These are phyloP conservation scores for Tipula unca DNA, from an alignment of 2,888 invertebrate genomes.

Conservation along the genomic window DNA sequence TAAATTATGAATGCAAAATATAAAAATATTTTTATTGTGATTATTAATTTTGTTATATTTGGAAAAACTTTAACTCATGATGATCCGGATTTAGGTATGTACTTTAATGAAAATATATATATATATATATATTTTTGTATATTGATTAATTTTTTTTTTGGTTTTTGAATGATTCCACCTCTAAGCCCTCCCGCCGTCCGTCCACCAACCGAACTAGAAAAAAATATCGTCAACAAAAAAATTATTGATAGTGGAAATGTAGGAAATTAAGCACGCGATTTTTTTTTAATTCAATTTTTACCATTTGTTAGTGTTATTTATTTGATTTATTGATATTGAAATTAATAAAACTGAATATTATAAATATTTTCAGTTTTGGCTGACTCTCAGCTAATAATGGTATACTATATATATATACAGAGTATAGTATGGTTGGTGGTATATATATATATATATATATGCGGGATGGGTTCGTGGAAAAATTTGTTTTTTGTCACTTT, in stretches of 20 bases:
- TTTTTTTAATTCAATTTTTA: not conserved
- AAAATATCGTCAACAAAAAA: not conserved
- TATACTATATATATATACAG: too few species aligned
- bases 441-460: too few species aligned
- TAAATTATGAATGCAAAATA: not conserved
- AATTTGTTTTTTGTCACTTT: not conserved
- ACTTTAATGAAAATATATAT: not conserved
- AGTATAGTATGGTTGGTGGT: not conserved
- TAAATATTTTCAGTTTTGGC: not conserved
- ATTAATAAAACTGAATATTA: not conserved
- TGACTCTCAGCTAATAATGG: not conserved
- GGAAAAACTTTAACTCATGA: constrained; percentile 15
- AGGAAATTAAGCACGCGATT: not conserved
- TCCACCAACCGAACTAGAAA: not conserved
- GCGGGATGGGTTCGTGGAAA: not conserved
- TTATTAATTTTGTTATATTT: constrained; percentile 17
- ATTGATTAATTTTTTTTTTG: too few species aligned
- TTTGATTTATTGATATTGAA: not conserved
- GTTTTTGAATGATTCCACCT: not conserved
- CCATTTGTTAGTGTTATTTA: not conserved
- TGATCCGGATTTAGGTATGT: constrained; percentile 10
- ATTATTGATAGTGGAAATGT: not conserved
- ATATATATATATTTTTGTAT: too few species aligned
- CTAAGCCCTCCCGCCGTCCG: too few species aligned
- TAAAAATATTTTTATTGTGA: constrained; percentile 16